A percentile compares a stretch with the other conserved stretches of the same genome.
phyloP scores from a whole-genome alignment of 2,888 invertebrate species.

The Brachyptera risi region DNA sequence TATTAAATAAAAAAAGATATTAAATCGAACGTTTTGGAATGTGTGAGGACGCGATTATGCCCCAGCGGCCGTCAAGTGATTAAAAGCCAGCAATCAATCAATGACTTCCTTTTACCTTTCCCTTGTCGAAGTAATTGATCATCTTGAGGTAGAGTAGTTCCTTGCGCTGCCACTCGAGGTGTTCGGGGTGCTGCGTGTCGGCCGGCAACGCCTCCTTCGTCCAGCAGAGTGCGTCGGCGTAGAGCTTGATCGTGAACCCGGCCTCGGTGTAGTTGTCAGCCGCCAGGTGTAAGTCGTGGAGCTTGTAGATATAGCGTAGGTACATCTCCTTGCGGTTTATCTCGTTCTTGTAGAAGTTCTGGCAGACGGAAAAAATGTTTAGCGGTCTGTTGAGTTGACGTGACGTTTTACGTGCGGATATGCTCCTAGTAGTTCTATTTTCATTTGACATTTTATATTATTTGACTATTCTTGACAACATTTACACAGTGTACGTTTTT shows the following conservation, averaged over 20 bases:
- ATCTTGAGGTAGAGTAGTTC: conserved; percentile 86
- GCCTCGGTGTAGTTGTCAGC: conserved; percentile 94
- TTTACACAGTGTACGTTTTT: too few species aligned
- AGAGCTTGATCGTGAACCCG: conserved; percentile 89
- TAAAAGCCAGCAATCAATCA: too few species aligned
- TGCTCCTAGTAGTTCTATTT: too few species aligned
- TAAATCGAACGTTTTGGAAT: too few species aligned
- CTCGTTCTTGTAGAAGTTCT: conserved; percentile 96
- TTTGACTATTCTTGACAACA: too few species aligned
- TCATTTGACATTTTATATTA: too few species aligned
- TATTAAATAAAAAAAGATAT: too few species aligned
- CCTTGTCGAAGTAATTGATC: conserved; percentile 87
- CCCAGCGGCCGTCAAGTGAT: too few species aligned
- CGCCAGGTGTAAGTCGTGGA: conserved; percentile 86
- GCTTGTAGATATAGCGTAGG: conserved; percentile 88
- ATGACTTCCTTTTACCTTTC: too few species aligned
- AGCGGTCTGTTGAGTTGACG: too few species aligned
- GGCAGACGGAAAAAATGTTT: conserved; percentile 37
- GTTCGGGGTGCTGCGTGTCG: conserved; percentile 55
- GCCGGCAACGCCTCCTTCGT: conserved; percentile 46
- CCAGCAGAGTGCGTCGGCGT: conserved; percentile 88
- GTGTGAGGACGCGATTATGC: too few species aligned
- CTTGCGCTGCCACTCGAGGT: conserved; percentile 85
- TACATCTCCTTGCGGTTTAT: conserved; percentile 95
- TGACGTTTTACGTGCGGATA: too few species aligned